Percentiles rank a stretch among this genome's conserved stretches.
These are phyloP conservation scores for Crax fasciolata DNA, from an alignment of 2,797 vertebrate genomes.

Conservation along the genomic window DNA sequence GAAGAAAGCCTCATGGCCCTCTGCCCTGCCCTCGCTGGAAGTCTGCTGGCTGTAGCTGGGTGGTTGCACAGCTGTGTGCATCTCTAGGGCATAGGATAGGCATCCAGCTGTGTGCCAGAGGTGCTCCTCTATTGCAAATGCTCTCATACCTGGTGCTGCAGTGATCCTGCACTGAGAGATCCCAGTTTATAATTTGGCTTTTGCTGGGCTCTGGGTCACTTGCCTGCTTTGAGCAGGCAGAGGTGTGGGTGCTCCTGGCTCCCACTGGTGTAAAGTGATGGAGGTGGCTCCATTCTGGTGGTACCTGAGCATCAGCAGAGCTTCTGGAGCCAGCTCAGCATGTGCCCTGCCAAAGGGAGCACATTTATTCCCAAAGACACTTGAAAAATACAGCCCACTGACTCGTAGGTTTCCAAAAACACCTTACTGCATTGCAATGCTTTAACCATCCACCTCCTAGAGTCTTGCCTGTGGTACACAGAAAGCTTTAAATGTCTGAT, in stretches of 20 bases:
- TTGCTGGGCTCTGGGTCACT: not conserved
- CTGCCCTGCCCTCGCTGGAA: not conserved
- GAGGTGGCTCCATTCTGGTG: not conserved
- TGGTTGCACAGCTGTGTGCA: not conserved
- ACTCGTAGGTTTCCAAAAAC: not conserved
- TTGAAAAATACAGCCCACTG: not conserved
- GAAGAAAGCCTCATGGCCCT: not conserved
- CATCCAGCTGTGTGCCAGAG: not conserved
- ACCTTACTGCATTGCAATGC: fast-evolving
- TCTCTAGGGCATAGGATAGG: not conserved
- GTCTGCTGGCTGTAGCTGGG: not conserved
- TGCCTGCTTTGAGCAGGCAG: fast-evolving
- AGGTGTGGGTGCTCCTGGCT: not conserved
- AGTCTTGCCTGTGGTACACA: not conserved
- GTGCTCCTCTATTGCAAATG: not conserved
- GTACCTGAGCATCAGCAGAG: not conserved
- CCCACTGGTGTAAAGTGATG: fast-evolving
- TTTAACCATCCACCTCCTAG: not conserved
- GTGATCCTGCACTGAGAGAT: fast-evolving
- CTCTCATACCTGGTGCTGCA: not conserved
- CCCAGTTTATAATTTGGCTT: fast-evolving
- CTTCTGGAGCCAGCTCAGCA: not conserved
- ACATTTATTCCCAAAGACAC: not conserved
- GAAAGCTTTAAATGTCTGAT: not conserved
- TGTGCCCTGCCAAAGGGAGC: too few relatives aligned